Evolutionary conservation across 2,888 invertebrate species (phyloP), one percentile per base, ranked within the genome.

Genomic region (Oscheius myriophilus): DNA sequence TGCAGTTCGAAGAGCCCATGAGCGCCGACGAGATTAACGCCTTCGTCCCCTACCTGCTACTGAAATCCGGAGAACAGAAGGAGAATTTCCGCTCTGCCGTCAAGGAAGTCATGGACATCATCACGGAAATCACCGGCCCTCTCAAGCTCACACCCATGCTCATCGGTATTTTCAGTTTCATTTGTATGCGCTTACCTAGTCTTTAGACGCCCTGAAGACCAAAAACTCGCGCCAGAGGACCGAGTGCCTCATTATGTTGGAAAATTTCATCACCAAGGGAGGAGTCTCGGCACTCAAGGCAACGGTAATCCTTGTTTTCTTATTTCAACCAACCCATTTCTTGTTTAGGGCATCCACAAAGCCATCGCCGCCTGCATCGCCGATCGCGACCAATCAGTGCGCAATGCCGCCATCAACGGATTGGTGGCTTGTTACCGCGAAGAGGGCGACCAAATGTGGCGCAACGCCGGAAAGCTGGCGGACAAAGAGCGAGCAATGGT

Each of bases 151-250:
- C 73, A 18, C 76, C 78, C 6, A 66, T 70, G 57, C 55, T 80
- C 21, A 58, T 80, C 7, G 77, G 77, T 75, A 1, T 21, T 61
- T 54, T 52, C 43, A 43, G 46, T 6, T 6, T 18, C 11, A 4
- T 46, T 46, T 26, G 21, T 23, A 12, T 42, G n/a, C 1, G 14
- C 53, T 52, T 53, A n/a, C 16, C 41, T 45, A 58, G 9, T 42
- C 69, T 74, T 45, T 54, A 70, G 96, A 97, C 81, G 97, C 96
- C 1, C 88, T 96, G 16, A 95, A 95, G 86, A 95, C 96, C 0
- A 98, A 98, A 88, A 97, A 96, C 88, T 93, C 96, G 0, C 91
- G 96, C 51, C 96, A 96, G 87, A 91, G 96, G 84, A 93, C 95
- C 89, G 97, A 96, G 88, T 96, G 97, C 87, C 89, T 98, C 67